Percentiles rank a stretch among this genome's conserved stretches.
phyloP scores from a whole-genome alignment of 2,113 vertebrate genomes.

The Dermatemys mawii region DNA sequence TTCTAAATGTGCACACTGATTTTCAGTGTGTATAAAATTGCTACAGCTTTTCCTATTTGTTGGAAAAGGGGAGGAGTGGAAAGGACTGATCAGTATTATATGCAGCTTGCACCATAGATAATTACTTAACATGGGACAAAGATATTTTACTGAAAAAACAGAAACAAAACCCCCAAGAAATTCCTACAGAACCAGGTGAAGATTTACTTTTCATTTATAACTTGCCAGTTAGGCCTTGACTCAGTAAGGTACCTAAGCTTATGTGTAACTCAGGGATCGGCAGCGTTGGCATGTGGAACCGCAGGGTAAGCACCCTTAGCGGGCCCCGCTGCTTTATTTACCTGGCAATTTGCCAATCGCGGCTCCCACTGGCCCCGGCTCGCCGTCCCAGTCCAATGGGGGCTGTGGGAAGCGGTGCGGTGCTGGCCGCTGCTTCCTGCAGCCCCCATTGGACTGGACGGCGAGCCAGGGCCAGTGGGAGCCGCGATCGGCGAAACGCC shows the following conservation, averaged over 20 bases:
- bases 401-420: too few relatives aligned
- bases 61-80: not conserved
- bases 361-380: too few relatives aligned
- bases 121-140: not conserved
- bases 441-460: too few relatives aligned
- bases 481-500: too few relatives aligned
- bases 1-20: not conserved
- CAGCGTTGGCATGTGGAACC: too few relatives aligned
- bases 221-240: not conserved
- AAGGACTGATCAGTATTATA: too few relatives aligned
- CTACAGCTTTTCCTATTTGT: not conserved
- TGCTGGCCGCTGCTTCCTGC: too few relatives aligned
- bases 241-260: not conserved
- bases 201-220: not conserved
- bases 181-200: not conserved
- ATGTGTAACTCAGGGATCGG: not conserved
- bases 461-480: too few relatives aligned
- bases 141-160: not conserved
- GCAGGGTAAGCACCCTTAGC: too few relatives aligned
- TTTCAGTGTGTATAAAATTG: not conserved
- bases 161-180: not conserved
- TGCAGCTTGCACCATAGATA: fast-evolving
- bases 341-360: too few relatives aligned
- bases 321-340: too few relatives aligned
- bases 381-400: too few relatives aligned